Conservation (phyloP, 2,888 invertebrate genomes). For the Atethmia centrago region DNA sequence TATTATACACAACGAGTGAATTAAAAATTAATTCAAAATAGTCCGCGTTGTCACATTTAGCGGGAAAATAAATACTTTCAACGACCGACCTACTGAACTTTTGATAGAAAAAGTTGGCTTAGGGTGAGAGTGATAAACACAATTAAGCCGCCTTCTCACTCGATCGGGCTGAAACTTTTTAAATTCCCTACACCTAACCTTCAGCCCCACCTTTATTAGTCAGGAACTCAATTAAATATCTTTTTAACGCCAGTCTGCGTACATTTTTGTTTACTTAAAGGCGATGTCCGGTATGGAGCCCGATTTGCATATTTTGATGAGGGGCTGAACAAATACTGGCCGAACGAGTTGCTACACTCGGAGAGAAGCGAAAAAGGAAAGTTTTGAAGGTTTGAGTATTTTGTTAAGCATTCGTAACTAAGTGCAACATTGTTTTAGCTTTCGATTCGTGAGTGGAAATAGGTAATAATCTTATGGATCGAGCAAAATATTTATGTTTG, state of each 20-base stretch:
- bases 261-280: slow-evolving; percentile 72
- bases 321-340: slow-evolving; percentile 54
- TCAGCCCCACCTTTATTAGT: slow-evolving; percentile 78
- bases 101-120: slow-evolving; percentile 87
- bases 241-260: slow-evolving; percentile 63
- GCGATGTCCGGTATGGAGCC: slow-evolving; percentile 57
- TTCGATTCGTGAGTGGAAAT: slow-evolving; percentile 1
- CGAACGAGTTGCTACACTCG: slow-evolving; percentile 57
- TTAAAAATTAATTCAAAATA: slow-evolving; percentile 81
- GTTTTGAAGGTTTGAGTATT: slow-evolving; percentile 47
- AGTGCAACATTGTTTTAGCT: slow-evolving; percentile 4
- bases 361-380: slow-evolving; percentile 52
- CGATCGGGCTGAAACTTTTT: slow-evolving; percentile 81
- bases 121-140: slow-evolving; percentile 82
- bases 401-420: slow-evolving; percentile 35
- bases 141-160: slow-evolving; percentile 80
- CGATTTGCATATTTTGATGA: slow-evolving; percentile 70
- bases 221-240: slow-evolving; percentile 77
- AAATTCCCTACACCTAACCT: slow-evolving; percentile 72
- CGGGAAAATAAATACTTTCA: slow-evolving; percentile 86
- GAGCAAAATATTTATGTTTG: background rate
- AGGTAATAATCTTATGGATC: background rate
- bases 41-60: slow-evolving; percentile 82
- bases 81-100: slow-evolving; percentile 81
- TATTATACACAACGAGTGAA: slow-evolving; percentile 53